Percentiles rank a stretch among this genome's conserved stretches.
These are phyloP conservation scores for Tursiops truncatus DNA, from an alignment of 2,113 vertebrate genomes.

Conservation along the genomic window DNA sequence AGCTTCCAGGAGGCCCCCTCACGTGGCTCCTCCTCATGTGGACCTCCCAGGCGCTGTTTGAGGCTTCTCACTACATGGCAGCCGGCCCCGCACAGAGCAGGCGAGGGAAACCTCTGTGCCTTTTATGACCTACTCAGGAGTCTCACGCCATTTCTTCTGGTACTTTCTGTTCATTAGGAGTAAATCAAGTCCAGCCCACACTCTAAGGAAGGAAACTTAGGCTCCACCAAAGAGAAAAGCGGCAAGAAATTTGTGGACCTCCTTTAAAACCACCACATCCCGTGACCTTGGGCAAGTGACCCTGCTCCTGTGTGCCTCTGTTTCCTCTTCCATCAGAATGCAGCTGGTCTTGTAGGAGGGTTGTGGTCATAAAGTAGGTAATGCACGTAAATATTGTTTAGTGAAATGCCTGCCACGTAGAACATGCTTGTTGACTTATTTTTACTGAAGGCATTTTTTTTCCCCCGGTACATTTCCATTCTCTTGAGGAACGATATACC, in stretches of 20 bases:
- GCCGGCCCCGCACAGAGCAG: neutral
- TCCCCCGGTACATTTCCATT: too few relatives aligned
- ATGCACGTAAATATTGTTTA: neutral
- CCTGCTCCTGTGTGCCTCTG: neutral
- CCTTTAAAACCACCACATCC: neutral
- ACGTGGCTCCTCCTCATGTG: fast-evolving
- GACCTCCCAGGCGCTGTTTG: neutral
- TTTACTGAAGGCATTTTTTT: neutral
- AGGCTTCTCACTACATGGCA: neutral
- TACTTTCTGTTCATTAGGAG: neutral
- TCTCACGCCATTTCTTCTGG: neutral
- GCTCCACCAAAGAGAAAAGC: neutral
- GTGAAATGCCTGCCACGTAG: neutral
- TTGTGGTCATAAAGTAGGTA: neutral
- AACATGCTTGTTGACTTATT: neutral
- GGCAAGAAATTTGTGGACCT: neutral
- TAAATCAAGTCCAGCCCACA: neutral
- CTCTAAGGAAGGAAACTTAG: neutral
- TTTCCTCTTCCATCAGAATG: neutral
- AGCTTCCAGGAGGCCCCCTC: neutral
- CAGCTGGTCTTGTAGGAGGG: neutral
- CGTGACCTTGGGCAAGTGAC: neutral
- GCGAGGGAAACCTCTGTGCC: neutral
- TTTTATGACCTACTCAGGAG: neutral
- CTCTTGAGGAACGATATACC: neutral